Evolutionary conservation across 2,113 vertebrate genomes (phyloP).

Genomic region (Jacana jacana): DNA sequence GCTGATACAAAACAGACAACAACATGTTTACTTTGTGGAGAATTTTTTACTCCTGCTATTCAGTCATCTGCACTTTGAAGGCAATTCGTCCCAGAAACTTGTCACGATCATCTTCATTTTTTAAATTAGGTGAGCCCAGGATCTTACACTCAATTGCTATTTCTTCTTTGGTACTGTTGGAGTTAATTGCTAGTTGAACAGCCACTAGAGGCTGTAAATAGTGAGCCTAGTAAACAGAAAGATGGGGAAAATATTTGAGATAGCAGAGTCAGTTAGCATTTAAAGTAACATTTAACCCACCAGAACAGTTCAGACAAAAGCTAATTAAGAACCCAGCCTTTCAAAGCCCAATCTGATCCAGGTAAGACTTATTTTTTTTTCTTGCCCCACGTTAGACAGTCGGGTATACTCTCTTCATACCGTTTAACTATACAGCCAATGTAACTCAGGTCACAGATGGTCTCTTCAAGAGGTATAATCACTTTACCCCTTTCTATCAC

Average conservation of each 20-base stretch:
- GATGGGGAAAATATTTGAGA: constrained; percentile 39
- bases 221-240: constrained; percentile 76
- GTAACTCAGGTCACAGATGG: not conserved
- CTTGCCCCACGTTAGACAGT: not conserved
- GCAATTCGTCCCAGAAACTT: constrained; percentile 94
- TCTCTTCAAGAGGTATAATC: not conserved
- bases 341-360: not conserved
- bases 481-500: not conserved
- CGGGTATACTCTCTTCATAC: not conserved
- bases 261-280: not conserved
- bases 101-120: constrained; percentile 89
- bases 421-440: not conserved
- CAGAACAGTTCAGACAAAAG: not conserved
- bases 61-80: constrained; percentile 85
- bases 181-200: constrained; percentile 81
- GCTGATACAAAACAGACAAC: constrained; percentile 74
- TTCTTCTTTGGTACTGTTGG: constrained; percentile 81
- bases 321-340: not conserved
- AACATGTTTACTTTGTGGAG: constrained; percentile 70
- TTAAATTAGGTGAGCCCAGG: constrained; percentile 82
- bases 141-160: constrained; percentile 89
- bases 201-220: constrained; percentile 95
- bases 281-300: not conserved
- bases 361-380: not conserved
- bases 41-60: constrained; percentile 74